phyloP scores from a whole-genome alignment of 2,113 vertebrate species.

The rat (Rattus norvegicus) region DNA sequence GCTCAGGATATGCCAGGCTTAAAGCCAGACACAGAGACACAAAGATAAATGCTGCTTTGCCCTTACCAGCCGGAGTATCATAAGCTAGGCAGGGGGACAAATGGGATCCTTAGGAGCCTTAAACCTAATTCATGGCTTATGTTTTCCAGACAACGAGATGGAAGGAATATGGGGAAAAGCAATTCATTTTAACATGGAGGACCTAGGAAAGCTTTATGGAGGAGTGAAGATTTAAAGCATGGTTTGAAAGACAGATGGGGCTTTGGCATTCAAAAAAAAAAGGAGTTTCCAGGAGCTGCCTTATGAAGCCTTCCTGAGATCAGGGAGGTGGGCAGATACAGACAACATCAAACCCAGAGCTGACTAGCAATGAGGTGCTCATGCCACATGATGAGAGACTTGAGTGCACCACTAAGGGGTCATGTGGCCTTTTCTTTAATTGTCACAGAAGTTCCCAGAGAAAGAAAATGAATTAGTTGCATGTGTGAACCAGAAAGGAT shows the following conservation, averaged over 20 bases:
- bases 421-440: fast-evolving
- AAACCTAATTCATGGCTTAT: slow-evolving; percentile 58
- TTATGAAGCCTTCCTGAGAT: not conserved
- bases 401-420: fast-evolving
- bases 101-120: slow-evolving; percentile 50
- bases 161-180: not conserved
- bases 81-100: slow-evolving; percentile 40
- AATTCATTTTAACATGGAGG: not conserved
- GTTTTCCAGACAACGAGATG: not conserved
- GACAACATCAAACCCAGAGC: fast-evolving
- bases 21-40: not conserved
- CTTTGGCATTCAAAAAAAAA: not conserved
- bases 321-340: fast-evolving
- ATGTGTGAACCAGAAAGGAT: not conserved
- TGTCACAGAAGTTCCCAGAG: not conserved
- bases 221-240: not conserved
- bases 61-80: slow-evolving; percentile 11
- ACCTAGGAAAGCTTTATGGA: slow-evolving; percentile 31
- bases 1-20: not conserved
- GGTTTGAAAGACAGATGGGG: not conserved
- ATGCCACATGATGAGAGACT: not conserved
- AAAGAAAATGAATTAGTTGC: not conserved
- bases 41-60: not conserved
- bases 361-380: fast-evolving
- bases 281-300: not conserved